A percentile compares a stretch with the other conserved stretches of the same genome.
These are phyloP conservation scores for Sphenodon punctatus DNA, from an alignment of 2,797 vertebrate species.

Conservation along the genomic window DNA sequence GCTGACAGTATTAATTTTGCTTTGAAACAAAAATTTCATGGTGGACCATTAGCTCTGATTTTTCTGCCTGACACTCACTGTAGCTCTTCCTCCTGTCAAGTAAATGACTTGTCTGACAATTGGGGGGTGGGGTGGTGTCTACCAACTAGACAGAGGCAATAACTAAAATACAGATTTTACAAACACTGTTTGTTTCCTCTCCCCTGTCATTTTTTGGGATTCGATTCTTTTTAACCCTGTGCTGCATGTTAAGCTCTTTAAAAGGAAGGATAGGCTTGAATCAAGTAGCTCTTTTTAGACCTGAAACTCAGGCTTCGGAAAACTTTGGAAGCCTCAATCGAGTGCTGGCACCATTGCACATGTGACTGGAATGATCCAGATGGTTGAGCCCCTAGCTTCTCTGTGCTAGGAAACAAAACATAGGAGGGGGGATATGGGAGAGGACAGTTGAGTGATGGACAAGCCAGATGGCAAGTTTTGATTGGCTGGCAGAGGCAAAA, in stretches of 20 bases:
- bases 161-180: background rate
- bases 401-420: too few species aligned
- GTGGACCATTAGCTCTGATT: slow-evolving; percentile 26
- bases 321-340: too few species aligned
- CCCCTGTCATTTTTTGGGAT: background rate
- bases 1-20: slow-evolving; percentile 41
- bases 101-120: slow-evolving; percentile 44
- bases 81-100: slow-evolving; percentile 18
- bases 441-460: too few species aligned
- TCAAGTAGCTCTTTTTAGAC: too few species aligned
- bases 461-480: too few species aligned
- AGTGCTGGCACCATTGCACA: too few species aligned
- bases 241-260: background rate
- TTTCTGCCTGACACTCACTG: slow-evolving; percentile 26
- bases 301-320: too few species aligned
- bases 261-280: too few species aligned
- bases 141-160: background rate
- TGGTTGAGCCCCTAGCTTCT: too few species aligned
- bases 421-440: too few species aligned
- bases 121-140: background rate
- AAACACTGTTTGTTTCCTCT: background rate
- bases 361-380: too few species aligned
- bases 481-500: too few species aligned
- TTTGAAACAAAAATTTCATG: slow-evolving; percentile 20
- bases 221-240: background rate